Evolutionary conservation across 2,888 invertebrate species (phyloP).

Genomic region (Lepidocyrtoides sp.): DNA sequence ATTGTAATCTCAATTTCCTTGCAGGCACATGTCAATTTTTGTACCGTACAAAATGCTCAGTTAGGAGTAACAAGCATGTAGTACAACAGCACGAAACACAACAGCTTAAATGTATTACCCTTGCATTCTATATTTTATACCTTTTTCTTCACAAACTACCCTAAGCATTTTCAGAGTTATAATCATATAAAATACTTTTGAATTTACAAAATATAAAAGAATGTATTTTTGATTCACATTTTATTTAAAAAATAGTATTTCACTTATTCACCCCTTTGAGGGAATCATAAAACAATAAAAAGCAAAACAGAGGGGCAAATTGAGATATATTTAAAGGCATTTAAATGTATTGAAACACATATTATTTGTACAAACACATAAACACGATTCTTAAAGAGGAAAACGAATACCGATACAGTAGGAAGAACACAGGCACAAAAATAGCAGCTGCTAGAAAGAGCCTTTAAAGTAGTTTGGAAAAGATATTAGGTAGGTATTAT

Average conservation of each 20-base stretch:
- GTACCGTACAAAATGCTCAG: slow-evolving; percentile 41
- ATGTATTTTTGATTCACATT: neutral
- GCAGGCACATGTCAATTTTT: slow-evolving; percentile 67
- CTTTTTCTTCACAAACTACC: too few relatives aligned
- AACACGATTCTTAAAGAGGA: neutral
- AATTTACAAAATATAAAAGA: slow-evolving; percentile 19
- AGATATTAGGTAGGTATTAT: slow-evolving; percentile 33
- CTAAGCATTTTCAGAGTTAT: neutral
- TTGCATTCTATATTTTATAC: too few relatives aligned
- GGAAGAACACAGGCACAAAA: neutral
- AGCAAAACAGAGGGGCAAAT: neutral
- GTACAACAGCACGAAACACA: neutral
- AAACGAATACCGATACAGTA: neutral
- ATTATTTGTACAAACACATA: neutral
- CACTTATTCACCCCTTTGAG: neutral
- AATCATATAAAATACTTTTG: neutral
- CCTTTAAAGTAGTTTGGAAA: slow-evolving; percentile 7
- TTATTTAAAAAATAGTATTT: neutral
- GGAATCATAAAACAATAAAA: neutral
- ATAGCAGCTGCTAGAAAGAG: neutral
- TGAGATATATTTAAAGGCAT: neutral
- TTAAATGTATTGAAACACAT: too few relatives aligned
- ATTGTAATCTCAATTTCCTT: slow-evolving; percentile 65
- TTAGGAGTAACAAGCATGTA: slow-evolving; percentile 1
- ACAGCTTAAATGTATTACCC: too few relatives aligned